Evolutionary conservation across 2,888 invertebrate genomes (phyloP).

Genomic region (Lepetodrilus schrolli): DNA sequence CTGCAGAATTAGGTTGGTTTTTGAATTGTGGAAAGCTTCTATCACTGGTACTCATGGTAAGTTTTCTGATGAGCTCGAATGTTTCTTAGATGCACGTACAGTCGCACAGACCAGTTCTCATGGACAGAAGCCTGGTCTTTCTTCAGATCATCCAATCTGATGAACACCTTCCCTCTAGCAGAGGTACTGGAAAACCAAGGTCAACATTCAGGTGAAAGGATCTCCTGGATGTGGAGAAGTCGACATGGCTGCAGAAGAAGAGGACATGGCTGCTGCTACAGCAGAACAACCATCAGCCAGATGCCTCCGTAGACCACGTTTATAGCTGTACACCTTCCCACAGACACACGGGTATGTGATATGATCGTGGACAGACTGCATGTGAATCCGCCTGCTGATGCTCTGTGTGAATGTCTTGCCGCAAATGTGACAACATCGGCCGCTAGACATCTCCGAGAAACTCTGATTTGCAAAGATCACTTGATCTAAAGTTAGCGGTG

Average conservation of each 20-base stretch:
- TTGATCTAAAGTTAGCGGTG: too few species aligned
- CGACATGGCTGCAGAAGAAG: neutral
- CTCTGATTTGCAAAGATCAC: too few species aligned
- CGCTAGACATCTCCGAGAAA: too few species aligned
- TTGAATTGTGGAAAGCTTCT: too few species aligned
- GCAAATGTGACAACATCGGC: neutral
- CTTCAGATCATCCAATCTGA: neutral
- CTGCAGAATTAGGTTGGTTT: too few species aligned
- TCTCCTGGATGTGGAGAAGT: neutral
- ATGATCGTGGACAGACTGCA: neutral
- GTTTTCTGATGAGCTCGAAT: neutral
- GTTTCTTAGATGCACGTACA: neutral
- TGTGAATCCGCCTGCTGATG: neutral
- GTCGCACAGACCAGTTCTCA: neutral
- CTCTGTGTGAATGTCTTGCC: neutral
- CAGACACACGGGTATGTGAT: neutral
- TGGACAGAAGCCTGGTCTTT: neutral
- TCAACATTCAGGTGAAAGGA: neutral
- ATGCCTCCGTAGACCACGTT: neutral
- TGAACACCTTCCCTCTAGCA: conserved; percentile 1
- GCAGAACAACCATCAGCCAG: neutral
- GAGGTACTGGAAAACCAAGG: too few species aligned
- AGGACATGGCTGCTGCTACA: neutral
- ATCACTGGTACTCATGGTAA: too few species aligned
- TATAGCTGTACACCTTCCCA: conserved; percentile 8